Percentiles rank a stretch among this genome's conserved stretches.
Conservation (phyloP, 2,888 invertebrate genomes). For the Ptycholaimellus sp. region DNA sequence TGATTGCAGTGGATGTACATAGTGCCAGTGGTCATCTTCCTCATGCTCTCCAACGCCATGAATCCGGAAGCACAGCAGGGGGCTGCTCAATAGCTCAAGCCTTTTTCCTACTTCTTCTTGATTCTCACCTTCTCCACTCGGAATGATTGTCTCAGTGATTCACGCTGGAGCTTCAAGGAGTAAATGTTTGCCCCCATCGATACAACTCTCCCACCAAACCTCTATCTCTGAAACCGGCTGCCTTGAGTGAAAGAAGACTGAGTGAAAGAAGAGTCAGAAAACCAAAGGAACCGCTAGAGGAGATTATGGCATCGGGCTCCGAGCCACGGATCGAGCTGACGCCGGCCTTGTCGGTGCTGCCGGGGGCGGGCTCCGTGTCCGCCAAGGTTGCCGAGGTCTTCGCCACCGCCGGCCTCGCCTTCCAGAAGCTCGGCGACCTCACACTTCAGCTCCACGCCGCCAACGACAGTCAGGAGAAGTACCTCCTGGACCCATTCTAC, state of each 20-base stretch:
- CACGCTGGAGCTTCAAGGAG: no score
- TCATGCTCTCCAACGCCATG: slow-evolving; percentile 61
- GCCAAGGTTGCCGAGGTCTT: slow-evolving; percentile 20
- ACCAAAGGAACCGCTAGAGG: no score
- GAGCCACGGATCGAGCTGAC: no score
- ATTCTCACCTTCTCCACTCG: no score
- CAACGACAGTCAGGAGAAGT: slow-evolving; percentile 1
- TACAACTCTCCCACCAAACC: no score
- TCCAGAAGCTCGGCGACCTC: slow-evolving; percentile 19
- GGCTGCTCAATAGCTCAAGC: no score
- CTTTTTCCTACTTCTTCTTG: no score
- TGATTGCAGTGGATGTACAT: slow-evolving; percentile 92
- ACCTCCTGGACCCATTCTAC: slow-evolving; percentile 11
- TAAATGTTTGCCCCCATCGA: no score
- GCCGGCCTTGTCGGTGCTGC: no score
- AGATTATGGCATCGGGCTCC: no score
- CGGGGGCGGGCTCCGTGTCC: no score
- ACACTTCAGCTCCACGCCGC: slow-evolving; percentile 14
- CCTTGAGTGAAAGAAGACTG: not conserved
- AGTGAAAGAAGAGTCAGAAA: not conserved
- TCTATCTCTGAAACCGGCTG: slow-evolving; percentile 9
- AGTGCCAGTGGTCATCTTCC: slow-evolving; percentile 66
- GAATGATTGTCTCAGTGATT: no score
- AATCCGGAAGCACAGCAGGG: slow-evolving; percentile 40
- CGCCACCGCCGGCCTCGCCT: slow-evolving; percentile 19